Base-by-base conservation (phyloP, 2,888 invertebrate species). In the Heteropelma amictum region DNA sequence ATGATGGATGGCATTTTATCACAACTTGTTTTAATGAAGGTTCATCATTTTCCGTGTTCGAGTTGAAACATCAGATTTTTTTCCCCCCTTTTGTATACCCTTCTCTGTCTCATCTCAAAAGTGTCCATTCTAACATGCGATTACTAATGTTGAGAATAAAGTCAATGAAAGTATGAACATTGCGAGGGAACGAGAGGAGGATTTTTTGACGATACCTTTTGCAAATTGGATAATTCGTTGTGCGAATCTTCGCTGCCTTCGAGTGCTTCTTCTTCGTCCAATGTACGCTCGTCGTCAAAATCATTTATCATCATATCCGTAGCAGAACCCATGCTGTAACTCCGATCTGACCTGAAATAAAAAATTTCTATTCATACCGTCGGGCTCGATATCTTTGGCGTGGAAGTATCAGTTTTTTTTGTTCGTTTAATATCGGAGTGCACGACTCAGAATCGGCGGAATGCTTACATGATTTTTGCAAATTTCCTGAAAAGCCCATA, bases 221-320 rank as follows among this genome's bases (percentile, higher is more conserved):
- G 95, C 77, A 98, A 91, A 87, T 95, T 96, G 82, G 95, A 95
- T 54, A 98, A 92, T 90, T 98, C 98, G 84, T 95, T 95, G 84
- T 94, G 93, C 53, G 96, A 94, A 89, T 97, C 97, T 90, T 96
- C 96, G 78, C 95, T 94, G 83, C 96, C 96, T 81, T 97, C 97
- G 88, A 98, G 90, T 56, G 97, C 97, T 92, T 98, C 98, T 92
- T 98, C 98, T 91, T 98, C 98, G 89, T 98, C 98, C 88, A 98
- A 89, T 76, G 98, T 98, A 88, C 96, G 93, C 89, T 98, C 98
- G 91, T 98, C 98, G 90, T 98, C 98, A 90, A 96, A 98, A 90
- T 98, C 98, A 93, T 98, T 96, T 78, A 98, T 95, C 92, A 98
- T 94, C 97, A 98, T 97, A 90, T 98, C 98, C 88, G 97, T 94